Percentiles rank a stretch among this genome's conserved stretches.
Conservation (phyloP, 2,113 vertebrate genomes). For the Aleadryas rufinucha region DNA sequence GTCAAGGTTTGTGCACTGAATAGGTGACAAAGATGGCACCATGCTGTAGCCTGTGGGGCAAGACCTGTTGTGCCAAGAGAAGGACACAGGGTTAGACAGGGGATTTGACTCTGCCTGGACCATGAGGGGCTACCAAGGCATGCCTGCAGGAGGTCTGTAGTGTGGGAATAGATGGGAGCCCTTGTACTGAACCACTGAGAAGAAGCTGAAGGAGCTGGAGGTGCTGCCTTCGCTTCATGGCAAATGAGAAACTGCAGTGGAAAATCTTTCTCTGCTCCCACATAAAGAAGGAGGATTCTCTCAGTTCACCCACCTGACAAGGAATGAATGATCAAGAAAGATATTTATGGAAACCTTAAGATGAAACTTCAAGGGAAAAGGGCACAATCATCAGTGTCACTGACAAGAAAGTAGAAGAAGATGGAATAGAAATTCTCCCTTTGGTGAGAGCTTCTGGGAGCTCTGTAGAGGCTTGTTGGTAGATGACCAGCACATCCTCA, state of each 20-base stretch:
- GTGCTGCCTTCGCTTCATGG: neutral
- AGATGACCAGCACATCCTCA: neutral
- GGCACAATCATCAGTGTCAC: neutral
- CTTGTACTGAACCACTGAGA: neutral
- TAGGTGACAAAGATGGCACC: neutral
- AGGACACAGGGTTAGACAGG: neutral
- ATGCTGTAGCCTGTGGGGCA: neutral
- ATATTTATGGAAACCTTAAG: constrained; percentile 45
- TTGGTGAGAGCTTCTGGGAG: neutral
- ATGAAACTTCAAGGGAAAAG: constrained; percentile 42
- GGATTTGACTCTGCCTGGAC: neutral
- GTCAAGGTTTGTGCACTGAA: neutral
- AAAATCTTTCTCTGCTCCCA: constrained; percentile 39
- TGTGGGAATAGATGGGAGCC: neutral
- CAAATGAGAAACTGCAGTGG: constrained; percentile 21
- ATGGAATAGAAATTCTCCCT: neutral
- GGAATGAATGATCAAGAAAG: constrained; percentile 39
- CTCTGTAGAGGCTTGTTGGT: neutral
- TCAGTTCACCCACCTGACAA: constrained; percentile 55
- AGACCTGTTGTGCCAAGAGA: neutral
- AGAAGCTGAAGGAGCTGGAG: neutral
- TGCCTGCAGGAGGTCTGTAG: neutral
- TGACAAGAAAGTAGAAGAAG: neutral
- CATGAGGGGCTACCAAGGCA: neutral
- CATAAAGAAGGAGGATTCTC: constrained; percentile 45